Evolutionary conservation across 2,113 vertebrate species (phyloP).

Genomic region (Reinhardtius hippoglossoides): DNA sequence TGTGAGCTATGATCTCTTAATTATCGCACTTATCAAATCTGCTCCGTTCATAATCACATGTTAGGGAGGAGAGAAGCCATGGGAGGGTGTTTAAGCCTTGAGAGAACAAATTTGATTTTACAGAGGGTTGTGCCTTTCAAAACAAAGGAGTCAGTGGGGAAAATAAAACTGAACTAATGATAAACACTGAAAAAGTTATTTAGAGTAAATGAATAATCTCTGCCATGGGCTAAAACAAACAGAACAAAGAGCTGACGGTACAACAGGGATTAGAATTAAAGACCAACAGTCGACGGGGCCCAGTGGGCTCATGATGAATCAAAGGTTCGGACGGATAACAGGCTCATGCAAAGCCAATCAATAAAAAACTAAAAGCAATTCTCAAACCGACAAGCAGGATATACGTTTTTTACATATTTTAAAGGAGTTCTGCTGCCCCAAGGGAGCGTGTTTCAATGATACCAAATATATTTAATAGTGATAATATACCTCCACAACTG

Average conservation of each 20-base stretch:
- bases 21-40: conserved; percentile 51
- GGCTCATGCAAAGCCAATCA: conserved; percentile 10
- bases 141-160: conserved; percentile 6
- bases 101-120: conserved; percentile 30
- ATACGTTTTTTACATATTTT: background rate
- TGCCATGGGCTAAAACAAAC: conserved; percentile 34
- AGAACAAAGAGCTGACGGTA: conserved; percentile 3
- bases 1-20: conserved; percentile 46
- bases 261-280: conserved; percentile 33
- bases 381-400: background rate
- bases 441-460: background rate
- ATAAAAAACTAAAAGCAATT: conserved; percentile 22
- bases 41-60: conserved; percentile 18
- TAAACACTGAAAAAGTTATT: conserved; percentile 12
- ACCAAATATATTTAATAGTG: conserved; percentile 1
- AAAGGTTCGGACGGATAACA: conserved; percentile 19
- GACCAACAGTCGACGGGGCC: conserved; percentile 6
- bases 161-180: conserved; percentile 40
- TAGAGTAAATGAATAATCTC: conserved; percentile 33
- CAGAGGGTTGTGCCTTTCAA: conserved; percentile 11
- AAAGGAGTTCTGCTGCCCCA: background rate
- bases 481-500: conserved; percentile 15
- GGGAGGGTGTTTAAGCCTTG: conserved; percentile 19
- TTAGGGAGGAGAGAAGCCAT: conserved; percentile 8
- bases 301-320: background rate